Base-by-base conservation (phyloP, 2,888 invertebrate genomes). In the Oscheius sp. region DNA sequence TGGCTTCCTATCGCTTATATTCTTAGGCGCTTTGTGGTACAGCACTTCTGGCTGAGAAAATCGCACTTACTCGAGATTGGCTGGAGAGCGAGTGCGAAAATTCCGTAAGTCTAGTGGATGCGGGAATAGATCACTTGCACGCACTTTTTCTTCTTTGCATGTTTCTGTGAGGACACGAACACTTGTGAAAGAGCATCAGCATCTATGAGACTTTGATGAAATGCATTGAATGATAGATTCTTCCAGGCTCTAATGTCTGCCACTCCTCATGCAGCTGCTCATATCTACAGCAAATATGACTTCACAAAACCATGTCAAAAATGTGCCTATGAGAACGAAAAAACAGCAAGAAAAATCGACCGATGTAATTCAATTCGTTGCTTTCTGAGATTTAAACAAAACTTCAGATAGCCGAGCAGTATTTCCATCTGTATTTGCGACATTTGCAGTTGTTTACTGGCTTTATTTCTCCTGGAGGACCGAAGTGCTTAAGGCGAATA, bases 371-470 rank as follows among this genome's bases (percentile, higher is more conserved):
- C 6, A 12, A 33, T 31, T n/a, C n/a, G n/a, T n/a, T n/a, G 10
- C 27, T 25, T 17, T 10, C 45, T 17, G 17, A 39, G 5, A 29
- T 3, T 27, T 15, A 27, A 39, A 23, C 10, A 23, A 37, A 15
- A 27, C 33, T 83, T 64, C 72, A 84, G 84, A 82, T 65, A 82
- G 82, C 65, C 80, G 84, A n/a, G 71, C 76, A 68, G 57, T 82
- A 10, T 85, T 85, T 66, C 85, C 85, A 6, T 61, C 74, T 3
- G 74, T 77, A 5, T 86, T 84, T 70, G 57, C 71, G n/a, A 65
- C 78, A 29, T 84, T 86, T 66, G 78, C 75, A 42, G 39, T 78
- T 37, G 63, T 74, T 42, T 85, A 85, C 69, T 85, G 85, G 84
- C 71, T 78, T 55, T 84, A 81, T 71, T 86, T 72, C 65, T 74